Conservation (phyloP, 2,888 invertebrate species). For the Peribatodes rhomboidaria region DNA sequence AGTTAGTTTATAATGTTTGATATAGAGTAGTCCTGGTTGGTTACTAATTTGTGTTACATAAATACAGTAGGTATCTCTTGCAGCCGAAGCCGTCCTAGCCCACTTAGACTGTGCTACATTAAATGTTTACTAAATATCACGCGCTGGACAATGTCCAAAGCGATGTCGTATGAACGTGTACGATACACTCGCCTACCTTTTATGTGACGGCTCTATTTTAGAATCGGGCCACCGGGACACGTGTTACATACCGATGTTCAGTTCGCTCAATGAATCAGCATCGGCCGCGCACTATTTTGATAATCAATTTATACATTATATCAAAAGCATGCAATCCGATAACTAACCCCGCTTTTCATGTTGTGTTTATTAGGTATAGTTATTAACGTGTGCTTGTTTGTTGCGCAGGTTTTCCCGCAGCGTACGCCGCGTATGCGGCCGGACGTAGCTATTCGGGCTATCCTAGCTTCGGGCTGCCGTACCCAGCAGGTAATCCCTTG, state of each 20-base stretch:
- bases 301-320: conserved; percentile 53
- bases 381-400: conserved; percentile 70
- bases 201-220: conserved; percentile 78
- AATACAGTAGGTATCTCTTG: conserved; percentile 57
- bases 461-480: conserved; percentile 99
- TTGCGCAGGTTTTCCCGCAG: conserved; percentile 96
- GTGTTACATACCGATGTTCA: conserved; percentile 65
- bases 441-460: conserved; percentile 98
- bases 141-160: conserved; percentile 81
- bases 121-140: conserved; percentile 79
- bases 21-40: conserved; percentile 45
- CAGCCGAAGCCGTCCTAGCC: conserved; percentile 65
- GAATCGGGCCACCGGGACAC: conserved; percentile 72
- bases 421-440: conserved; percentile 98
- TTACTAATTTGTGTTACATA: conserved; percentile 42
- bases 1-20: conserved; percentile 46
- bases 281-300: conserved; percentile 55
- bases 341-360: conserved; percentile 64
- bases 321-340: conserved; percentile 69
- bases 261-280: conserved; percentile 61
- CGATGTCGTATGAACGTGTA: conserved; percentile 71
- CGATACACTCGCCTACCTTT: conserved; percentile 73
- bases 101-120: conserved; percentile 73
- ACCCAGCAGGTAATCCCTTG: conserved; percentile 98
- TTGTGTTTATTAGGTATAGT: conserved; percentile 44